phyloP scores from a whole-genome alignment of 2,888 invertebrate species.

The Drosophila rubida region DNA sequence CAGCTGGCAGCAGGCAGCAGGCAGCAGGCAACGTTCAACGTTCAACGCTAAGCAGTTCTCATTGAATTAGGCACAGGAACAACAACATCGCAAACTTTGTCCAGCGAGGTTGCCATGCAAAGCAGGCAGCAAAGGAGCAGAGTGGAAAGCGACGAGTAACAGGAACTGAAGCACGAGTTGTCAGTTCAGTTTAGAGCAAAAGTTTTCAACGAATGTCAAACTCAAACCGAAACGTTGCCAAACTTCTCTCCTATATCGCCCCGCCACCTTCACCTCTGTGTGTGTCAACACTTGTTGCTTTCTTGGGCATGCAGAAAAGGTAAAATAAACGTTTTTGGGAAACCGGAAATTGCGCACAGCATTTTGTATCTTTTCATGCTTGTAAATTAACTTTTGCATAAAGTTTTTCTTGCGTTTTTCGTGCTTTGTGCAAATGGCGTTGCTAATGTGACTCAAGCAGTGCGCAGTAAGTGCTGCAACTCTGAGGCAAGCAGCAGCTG shows the following conservation, averaged over 20 bases:
- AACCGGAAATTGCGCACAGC: slow-evolving; percentile 71
- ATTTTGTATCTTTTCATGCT: slow-evolving; percentile 72
- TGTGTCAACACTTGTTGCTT: slow-evolving; percentile 50
- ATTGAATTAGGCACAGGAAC: slow-evolving; percentile 56
- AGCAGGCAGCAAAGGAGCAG: too few species aligned
- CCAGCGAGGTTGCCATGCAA: too few species aligned
- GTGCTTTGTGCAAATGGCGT: slow-evolving; percentile 25
- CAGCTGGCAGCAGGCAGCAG: slow-evolving; percentile 28
- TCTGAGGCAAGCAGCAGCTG: slow-evolving; percentile 33
- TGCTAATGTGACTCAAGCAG: slow-evolving; percentile 32
- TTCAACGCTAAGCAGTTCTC: slow-evolving; percentile 47
- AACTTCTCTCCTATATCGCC: too few species aligned
- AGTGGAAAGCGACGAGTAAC: not conserved
- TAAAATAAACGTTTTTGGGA: slow-evolving; percentile 54
- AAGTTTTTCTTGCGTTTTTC: slow-evolving; percentile 11
- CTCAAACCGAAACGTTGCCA: slow-evolving; percentile 17
- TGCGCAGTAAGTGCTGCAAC: slow-evolving; percentile 10
- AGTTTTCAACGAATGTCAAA: slow-evolving; percentile 54
- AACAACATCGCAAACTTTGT: slow-evolving; percentile 35
- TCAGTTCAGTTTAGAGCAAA: slow-evolving; percentile 46
- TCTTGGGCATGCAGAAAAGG: slow-evolving; percentile 44
- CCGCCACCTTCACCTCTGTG: not conserved
- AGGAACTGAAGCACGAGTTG: slow-evolving; percentile 22
- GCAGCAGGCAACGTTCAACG: slow-evolving; percentile 30
- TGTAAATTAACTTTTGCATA: slow-evolving; percentile 63